Base-by-base conservation (phyloP, 1,140 invertebrate species). In the Polypedilum pembai region DNA sequence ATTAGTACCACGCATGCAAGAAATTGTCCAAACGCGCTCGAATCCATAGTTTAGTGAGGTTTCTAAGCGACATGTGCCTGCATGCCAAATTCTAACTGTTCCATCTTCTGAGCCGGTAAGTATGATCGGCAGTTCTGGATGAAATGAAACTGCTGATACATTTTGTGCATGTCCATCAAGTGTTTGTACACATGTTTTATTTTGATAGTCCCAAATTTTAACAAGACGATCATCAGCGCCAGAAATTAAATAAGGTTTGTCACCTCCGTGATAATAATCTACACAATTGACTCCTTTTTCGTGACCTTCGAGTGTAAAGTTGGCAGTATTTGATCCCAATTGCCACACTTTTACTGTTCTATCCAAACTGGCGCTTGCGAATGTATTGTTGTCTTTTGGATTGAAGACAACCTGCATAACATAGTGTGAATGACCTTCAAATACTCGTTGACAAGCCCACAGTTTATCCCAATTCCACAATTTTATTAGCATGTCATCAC, bases 331-430 rank as follows among this genome's bases (percentile, higher is more conserved):
- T 0, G 96, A 98, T 3, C 98, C 98, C 17, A 99, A 85, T 79
- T 98, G 96, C 96, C 96, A 98, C 10, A 98, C 93, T 88, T 99
- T 99, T 7, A 99, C 90, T 1, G 96, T 98, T 76, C 95, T 89
- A 84, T 99, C 98, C 1, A 99, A 85, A 20, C 97, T 99, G 24
- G 97, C 98, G 80, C 94, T 98, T 5, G 97, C 98, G 85, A 99
- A 99, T n/a, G 97, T 99, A 81, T 99, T 99, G 82, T 99, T 99
- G 81, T 99, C 98, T 83, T 99, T 99, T 0, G 98, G 98, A 85
- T 99, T 99, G 77, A 99, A 94, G 0, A 98, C 96, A 79, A 99
- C 94, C 83, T 99, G 96, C 98, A 99, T 99, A 0, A 99, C 96
- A 81, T 99, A 99, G 82, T 99, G 98, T 0, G 95, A 96, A 83